Conservation (phyloP, 2,113 vertebrate genomes). For the Ceratotherium simum region DNA sequence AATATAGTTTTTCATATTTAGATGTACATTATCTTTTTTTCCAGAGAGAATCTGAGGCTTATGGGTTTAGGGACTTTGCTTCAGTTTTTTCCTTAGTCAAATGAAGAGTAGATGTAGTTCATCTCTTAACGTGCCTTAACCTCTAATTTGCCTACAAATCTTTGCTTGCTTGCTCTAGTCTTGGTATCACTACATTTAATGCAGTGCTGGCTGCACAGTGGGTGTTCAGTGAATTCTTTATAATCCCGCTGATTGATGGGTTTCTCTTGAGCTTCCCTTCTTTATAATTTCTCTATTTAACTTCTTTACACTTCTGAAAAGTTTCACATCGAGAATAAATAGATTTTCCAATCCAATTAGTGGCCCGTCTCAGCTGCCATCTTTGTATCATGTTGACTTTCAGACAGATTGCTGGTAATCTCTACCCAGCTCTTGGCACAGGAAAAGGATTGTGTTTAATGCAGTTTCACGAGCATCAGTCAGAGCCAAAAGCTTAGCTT, state of each 20-base stretch:
- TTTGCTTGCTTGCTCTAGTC: not conserved
- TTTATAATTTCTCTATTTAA: not conserved
- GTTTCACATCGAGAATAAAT: not conserved
- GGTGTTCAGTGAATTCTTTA: too few relatives aligned
- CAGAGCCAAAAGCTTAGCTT: not conserved
- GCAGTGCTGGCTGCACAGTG: too few relatives aligned
- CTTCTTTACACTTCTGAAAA: not conserved
- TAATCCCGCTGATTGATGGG: not conserved
- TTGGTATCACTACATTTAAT: too few relatives aligned
- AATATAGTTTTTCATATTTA: not conserved
- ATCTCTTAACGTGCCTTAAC: too few relatives aligned
- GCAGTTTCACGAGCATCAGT: too few relatives aligned
- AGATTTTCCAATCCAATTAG: not conserved
- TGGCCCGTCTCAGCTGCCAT: not conserved
- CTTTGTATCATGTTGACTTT: not conserved
- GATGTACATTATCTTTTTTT: not conserved
- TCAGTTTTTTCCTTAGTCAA: not conserved
- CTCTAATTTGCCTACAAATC: not conserved
- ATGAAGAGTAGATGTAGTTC: fast-evolving
- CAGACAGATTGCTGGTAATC: too few relatives aligned
- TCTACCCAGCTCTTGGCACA: not conserved
- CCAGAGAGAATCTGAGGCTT: not conserved
- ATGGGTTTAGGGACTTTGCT: not conserved
- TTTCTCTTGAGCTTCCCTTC: not conserved
- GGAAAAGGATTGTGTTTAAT: not conserved